Evolutionary conservation across 2,113 vertebrate genomes (phyloP).

Genomic region (Tringa solitaria): DNA sequence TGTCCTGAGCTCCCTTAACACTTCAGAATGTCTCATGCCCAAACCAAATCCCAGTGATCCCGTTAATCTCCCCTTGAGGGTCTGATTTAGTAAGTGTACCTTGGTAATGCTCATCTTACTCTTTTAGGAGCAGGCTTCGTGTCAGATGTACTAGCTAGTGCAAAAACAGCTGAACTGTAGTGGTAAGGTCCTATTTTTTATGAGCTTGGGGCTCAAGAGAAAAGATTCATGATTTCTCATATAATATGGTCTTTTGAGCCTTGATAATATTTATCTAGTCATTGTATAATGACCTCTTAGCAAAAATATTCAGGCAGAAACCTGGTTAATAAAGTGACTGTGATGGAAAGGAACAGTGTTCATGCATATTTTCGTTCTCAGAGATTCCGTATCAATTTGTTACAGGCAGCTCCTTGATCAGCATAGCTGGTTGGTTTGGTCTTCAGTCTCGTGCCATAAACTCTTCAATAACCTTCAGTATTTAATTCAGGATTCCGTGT

Average conservation of each 20-base stretch:
- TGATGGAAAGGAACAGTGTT: neutral
- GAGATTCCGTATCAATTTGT: neutral
- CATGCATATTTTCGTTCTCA: neutral
- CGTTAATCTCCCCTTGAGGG: neutral
- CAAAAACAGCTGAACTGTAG: neutral
- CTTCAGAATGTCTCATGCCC: neutral
- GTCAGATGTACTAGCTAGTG: neutral
- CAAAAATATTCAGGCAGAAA: neutral
- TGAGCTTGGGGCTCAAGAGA: neutral
- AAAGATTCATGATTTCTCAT: neutral
- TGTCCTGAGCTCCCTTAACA: neutral
- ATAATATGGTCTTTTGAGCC: neutral
- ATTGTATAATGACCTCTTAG: neutral
- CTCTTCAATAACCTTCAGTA: neutral
- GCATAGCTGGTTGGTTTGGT: neutral
- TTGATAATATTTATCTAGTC: neutral
- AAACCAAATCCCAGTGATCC: neutral
- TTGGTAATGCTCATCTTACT: rapidly evolving
- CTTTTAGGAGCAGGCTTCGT: neutral
- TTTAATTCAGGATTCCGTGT: neutral
- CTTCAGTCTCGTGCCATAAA: neutral
- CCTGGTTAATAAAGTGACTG: neutral
- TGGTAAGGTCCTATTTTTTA: neutral
- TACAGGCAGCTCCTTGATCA: neutral
- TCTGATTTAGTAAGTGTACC: neutral